Evolutionary conservation across 2,797 vertebrate species (phyloP), one percentile per base, ranked within the genome.

Genomic region (Ctenosaura bakeri): DNA sequence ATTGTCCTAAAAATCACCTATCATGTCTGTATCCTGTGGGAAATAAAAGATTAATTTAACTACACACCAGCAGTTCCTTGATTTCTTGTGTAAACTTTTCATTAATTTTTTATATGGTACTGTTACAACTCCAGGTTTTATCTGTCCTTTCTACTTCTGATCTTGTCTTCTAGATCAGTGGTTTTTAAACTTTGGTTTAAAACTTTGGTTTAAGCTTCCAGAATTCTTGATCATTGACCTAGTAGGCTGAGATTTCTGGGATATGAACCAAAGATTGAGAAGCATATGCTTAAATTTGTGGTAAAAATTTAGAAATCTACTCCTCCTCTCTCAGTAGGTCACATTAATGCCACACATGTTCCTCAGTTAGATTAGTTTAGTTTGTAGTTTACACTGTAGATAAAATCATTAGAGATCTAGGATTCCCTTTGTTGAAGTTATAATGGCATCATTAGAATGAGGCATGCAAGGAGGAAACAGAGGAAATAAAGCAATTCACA

Each of bases 401-500:
- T 62, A 64, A 83, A 84, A 62, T 52, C n/a, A 32, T 86, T 86
- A 35, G 42, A 90, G 93, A 90, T 22, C 79, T 0, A 0, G 3
- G 20, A 0, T 66, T 26, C 46, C 14, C 22, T 84, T 85, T 42
- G 76, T 20, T 92, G 8, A 13, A 90, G n/a, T 86, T 9, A 56
- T 62, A 83, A 78, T 82, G 83, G 26, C 26, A 4, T 2, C 16
- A 56, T 76, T 69, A 69, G 26, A 56, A 7, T 32, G 29, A 59
- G 59, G 29, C n/a, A 35, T 79, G 38, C 66, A 79, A 1, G 12
- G 0, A 26, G 38, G 10, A 52, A 77, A 89, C 46, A 74, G 4
- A 66, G 2, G 66, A 76, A 66, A 92, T 50, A 92, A 73, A 38
- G 1, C 69, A 26, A 66, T 86, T 52, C 20, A 52, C 42, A 90